Evolutionary conservation across 2,797 vertebrate genomes (phyloP).

Genomic region (Odontamblyopus rebecca): DNA sequence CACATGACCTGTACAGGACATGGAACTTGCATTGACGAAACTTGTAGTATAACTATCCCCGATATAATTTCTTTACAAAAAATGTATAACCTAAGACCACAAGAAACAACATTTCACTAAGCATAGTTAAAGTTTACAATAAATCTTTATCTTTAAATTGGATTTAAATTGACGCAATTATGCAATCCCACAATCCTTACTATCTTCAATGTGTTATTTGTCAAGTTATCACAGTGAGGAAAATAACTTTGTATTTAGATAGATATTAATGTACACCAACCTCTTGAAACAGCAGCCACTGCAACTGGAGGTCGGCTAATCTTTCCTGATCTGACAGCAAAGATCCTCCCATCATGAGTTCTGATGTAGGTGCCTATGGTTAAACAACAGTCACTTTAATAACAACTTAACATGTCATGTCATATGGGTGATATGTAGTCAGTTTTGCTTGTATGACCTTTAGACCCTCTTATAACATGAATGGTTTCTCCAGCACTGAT

Average conservation of each 20-base stretch:
- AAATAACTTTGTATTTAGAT: neutral
- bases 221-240: no score
- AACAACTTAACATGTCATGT: neutral
- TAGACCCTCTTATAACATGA: slow-evolving; percentile 95
- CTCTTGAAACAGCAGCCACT: slow-evolving; percentile 81
- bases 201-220: neutral
- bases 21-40: neutral
- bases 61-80: neutral
- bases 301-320: slow-evolving; percentile 83
- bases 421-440: neutral
- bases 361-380: slow-evolving; percentile 92
- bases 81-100: neutral
- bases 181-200: neutral
- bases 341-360: slow-evolving; percentile 95
- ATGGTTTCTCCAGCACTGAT: slow-evolving; percentile 97
- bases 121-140: neutral
- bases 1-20: neutral
- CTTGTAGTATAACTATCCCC: neutral
- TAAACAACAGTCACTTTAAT: slow-evolving; percentile 8
- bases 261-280: slow-evolving; percentile 42
- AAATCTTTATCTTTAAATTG: neutral
- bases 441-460: slow-evolving; percentile 78
- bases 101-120: neutral
- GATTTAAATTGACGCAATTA: neutral
- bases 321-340: slow-evolving; percentile 95